Percentiles rank a stretch among this genome's conserved stretches.
These are phyloP conservation scores for Oostethus manadensis DNA, from an alignment of 2,113 vertebrate genomes.

Conservation along the genomic window DNA sequence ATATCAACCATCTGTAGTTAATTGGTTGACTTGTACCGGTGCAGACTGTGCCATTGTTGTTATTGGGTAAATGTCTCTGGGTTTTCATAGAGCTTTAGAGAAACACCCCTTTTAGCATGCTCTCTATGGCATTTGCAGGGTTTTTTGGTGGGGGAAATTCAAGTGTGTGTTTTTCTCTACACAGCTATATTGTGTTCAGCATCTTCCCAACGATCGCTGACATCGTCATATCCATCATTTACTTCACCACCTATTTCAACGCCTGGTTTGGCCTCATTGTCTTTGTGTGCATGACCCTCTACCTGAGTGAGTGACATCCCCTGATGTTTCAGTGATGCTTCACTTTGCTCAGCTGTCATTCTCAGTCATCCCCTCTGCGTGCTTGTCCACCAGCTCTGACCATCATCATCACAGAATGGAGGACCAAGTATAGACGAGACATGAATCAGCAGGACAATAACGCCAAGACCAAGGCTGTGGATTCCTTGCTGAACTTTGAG, in stretches of 20 bases:
- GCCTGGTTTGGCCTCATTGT: conserved; percentile 97
- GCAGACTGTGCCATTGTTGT: too few relatives aligned
- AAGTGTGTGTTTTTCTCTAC: background rate
- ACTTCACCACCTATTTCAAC: conserved; percentile 87
- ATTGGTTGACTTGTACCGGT: too few relatives aligned
- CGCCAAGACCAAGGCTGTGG: conserved; percentile 84
- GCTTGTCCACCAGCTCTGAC: conserved; percentile 75
- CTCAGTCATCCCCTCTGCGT: too few relatives aligned
- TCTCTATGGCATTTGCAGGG: too few relatives aligned
- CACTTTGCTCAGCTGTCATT: background rate
- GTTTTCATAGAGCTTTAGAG: too few relatives aligned
- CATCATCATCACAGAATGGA: conserved; percentile 93
- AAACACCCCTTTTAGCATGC: too few relatives aligned
- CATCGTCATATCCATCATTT: conserved; percentile 89
- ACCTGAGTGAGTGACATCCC: conserved; percentile 82
- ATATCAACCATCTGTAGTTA: too few relatives aligned
- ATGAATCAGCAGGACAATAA: conserved; percentile 90
- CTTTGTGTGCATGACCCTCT: conserved; percentile 91
- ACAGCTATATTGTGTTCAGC: conserved; percentile 93
- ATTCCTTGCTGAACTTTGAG: conserved; percentile 94
- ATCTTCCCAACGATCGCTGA: conserved; percentile 88
- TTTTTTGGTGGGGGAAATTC: too few relatives aligned
- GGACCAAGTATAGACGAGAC: conserved; percentile 88
- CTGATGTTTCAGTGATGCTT: background rate
- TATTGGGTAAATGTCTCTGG: too few relatives aligned